Conservation (phyloP, 2,797 vertebrate genomes). For the Hydrocynus forskahlii region DNA sequence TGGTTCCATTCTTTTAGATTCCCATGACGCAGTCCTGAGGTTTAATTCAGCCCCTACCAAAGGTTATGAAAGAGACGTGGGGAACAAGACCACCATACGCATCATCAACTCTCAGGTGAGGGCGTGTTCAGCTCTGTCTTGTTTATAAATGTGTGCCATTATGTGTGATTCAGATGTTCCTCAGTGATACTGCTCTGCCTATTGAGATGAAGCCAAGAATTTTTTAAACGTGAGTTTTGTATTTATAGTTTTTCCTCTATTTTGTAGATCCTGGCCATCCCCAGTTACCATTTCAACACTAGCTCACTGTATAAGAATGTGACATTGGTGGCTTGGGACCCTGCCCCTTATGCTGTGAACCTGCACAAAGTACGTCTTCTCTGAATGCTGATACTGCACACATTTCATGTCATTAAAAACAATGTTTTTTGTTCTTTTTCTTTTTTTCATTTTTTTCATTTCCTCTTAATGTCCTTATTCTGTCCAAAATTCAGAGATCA, state of each 20-base stretch:
- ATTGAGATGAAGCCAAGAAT: not conserved
- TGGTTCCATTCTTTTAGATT: constrained; percentile 77
- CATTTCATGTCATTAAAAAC: too few relatives aligned
- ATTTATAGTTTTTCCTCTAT: not conserved
- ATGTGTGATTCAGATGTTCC: not conserved
- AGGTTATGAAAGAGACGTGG: constrained; percentile 94
- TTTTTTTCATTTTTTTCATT: too few relatives aligned
- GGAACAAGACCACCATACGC: constrained; percentile 94
- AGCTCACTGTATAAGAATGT: constrained; percentile 95
- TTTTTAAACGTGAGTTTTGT: not conserved
- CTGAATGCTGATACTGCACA: too few relatives aligned
- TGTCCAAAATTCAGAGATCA: too few relatives aligned
- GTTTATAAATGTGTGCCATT: not conserved
- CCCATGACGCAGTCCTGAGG: constrained; percentile 93
- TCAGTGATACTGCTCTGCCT: not conserved
- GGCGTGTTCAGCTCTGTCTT: not conserved
- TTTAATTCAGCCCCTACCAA: constrained; percentile 95
- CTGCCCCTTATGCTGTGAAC: constrained; percentile 92
- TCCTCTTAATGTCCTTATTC: too few relatives aligned
- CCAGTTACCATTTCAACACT: constrained; percentile 87
- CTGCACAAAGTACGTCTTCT: constrained; percentile 90
- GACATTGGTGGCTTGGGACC: constrained; percentile 95
- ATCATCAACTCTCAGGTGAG: constrained; percentile 98
- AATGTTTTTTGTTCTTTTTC: too few relatives aligned
- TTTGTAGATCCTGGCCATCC: constrained; percentile 88